Conservation (phyloP, 2,113 vertebrate species). For the Anhinga anhinga region DNA sequence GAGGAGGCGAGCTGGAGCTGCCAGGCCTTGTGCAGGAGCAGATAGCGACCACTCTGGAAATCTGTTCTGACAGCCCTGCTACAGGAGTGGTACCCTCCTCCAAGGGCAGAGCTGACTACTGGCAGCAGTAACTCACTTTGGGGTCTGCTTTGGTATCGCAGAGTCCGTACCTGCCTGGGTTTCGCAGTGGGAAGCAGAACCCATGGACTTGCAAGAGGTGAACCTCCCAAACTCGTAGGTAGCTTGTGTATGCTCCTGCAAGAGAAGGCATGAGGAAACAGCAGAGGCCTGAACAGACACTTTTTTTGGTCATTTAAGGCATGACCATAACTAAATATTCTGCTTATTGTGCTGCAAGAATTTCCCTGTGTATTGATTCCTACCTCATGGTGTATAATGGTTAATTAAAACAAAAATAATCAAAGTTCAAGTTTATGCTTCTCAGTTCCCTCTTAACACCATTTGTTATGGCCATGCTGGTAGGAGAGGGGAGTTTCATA, state of each 20-base stretch:
- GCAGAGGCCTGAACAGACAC: accelerated
- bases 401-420: not conserved
- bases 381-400: not conserved
- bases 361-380: accelerated
- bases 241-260: accelerated
- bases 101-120: not conserved
- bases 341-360: not conserved
- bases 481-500: not conserved
- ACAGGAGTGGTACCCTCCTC: not conserved
- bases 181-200: accelerated
- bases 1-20: not conserved
- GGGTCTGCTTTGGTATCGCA: not conserved
- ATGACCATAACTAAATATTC: not conserved
- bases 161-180: accelerated
- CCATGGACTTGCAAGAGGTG: not conserved
- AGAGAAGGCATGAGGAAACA: not conserved
- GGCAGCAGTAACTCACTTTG: not conserved
- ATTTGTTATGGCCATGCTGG: not conserved
- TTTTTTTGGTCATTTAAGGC: not conserved
- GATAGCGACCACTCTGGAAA: not conserved
- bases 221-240: not conserved
- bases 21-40: not conserved
- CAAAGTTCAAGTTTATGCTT: not conserved
- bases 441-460: not conserved
- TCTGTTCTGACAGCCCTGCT: not conserved